Percentiles rank a stretch among this genome's conserved stretches.
phyloP scores from a whole-genome alignment of 2,888 invertebrate species.

The Xestia sexstrigata region DNA sequence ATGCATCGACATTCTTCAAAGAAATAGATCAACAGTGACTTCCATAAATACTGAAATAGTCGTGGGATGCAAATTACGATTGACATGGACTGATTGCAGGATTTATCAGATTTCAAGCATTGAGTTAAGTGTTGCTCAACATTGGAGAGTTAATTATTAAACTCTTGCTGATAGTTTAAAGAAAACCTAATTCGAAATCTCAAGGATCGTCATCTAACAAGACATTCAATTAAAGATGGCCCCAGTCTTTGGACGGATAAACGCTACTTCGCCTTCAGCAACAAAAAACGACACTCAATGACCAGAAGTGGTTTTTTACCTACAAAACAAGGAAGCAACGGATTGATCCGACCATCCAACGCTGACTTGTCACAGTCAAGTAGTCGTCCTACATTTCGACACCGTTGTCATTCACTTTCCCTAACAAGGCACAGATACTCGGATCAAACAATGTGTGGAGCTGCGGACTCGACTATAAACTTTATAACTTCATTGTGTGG shows the following conservation, averaged over 20 bases:
- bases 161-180: conserved; percentile 8
- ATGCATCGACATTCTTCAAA: conserved; percentile 22
- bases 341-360: conserved; percentile 47
- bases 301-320: conserved; percentile 47
- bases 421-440: conserved; percentile 47
- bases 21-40: conserved; percentile 34
- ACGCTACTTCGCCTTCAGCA: conserved; percentile 20
- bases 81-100: conserved; percentile 15
- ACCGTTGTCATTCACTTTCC: conserved; percentile 62
- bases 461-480: conserved; percentile 58
- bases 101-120: conserved; percentile 28
- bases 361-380: conserved; percentile 56
- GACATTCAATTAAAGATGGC: conserved; percentile 4
- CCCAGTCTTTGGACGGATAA: conserved; percentile 19
- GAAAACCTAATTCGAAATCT: neutral
- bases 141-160: conserved; percentile 22
- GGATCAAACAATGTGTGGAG: conserved; percentile 59
- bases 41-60: conserved; percentile 17
- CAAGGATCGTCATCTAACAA: neutral
- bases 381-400: conserved; percentile 58
- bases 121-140: neutral
- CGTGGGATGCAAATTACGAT: conserved; percentile 36
- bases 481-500: conserved; percentile 66
- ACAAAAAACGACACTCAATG: conserved; percentile 46
- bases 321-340: conserved; percentile 59